A percentile compares a stretch with the other conserved stretches of the same genome.
Evolutionary conservation across 2,797 vertebrate species (phyloP).

Genomic region (Rhabdomys pumilio): DNA sequence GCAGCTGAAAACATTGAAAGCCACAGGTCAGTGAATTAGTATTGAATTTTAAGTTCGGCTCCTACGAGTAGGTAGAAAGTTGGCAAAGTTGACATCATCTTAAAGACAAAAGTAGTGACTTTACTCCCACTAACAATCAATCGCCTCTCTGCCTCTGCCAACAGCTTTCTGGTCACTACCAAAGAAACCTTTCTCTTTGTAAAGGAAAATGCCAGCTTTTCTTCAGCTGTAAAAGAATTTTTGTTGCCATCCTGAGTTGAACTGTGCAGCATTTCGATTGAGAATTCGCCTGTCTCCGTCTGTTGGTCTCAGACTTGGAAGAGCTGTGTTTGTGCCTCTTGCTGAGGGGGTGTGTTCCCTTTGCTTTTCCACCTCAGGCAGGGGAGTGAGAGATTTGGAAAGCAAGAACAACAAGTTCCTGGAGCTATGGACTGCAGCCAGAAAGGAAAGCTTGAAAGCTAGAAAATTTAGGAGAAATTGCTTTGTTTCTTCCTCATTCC

Average conservation of each 20-base stretch:
- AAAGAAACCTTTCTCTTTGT: constrained; percentile 21
- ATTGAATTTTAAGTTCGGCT: neutral
- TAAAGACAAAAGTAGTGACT: constrained; percentile 58
- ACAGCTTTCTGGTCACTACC: neutral
- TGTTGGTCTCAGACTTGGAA: constrained; percentile 23
- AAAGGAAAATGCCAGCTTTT: constrained; percentile 67
- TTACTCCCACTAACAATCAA: neutral
- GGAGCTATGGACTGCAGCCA: constrained; percentile 57
- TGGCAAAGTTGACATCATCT: constrained; percentile 19
- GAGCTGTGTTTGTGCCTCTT: constrained; percentile 9
- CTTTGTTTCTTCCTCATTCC: constrained; percentile 52
- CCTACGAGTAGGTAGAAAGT: neutral
- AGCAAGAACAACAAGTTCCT: neutral
- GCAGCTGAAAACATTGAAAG: constrained; percentile 90
- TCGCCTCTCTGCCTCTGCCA: neutral
- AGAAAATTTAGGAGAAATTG: constrained; percentile 10
- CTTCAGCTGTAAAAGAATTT: constrained; percentile 16
- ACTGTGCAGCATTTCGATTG: neutral
- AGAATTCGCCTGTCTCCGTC: constrained; percentile 26
- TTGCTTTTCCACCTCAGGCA: constrained; percentile 31
- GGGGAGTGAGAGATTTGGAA: constrained; percentile 56
- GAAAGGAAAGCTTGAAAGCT: constrained; percentile 55
- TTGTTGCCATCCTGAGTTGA: constrained; percentile 51
- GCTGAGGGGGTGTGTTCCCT: constrained; percentile 18
- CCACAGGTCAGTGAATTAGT: constrained; percentile 62